Evolutionary conservation across 30 jellyfish, hydroid and myxozoan genomes (phyloP).

Genomic region (Rhopilema esculentum): DNA sequence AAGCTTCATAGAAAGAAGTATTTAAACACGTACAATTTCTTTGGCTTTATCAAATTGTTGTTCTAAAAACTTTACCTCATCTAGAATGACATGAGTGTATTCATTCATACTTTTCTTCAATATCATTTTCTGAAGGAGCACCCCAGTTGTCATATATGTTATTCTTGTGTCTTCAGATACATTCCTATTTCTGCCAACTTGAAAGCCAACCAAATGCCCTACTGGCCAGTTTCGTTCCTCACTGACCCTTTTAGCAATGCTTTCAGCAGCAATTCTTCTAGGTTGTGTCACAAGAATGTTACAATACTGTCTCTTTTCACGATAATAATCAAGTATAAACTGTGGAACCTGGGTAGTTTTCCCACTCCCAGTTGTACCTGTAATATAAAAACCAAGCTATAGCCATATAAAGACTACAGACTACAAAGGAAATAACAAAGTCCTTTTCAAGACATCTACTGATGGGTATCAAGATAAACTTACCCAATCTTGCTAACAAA

Average conservation of each 20-base stretch:
- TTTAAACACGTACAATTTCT: neutral
- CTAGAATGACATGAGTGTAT: conserved; percentile 94
- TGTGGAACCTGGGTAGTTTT: conserved; percentile 99
- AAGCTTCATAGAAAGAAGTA: no score
- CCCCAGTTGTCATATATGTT: conserved; percentile 98
- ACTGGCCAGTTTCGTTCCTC: conserved; percentile 95
- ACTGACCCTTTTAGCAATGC: conserved; percentile 93
- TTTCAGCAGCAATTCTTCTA: conserved; percentile 96
- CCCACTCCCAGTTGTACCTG: conserved; percentile 99
- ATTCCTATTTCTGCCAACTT: conserved; percentile 85
- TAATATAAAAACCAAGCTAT: neutral
- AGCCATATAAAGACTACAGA: neutral
- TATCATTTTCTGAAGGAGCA: conserved; percentile 82
- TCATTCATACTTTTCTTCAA: conserved; percentile 77
- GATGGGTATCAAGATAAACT: no score
- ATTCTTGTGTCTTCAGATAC: conserved; percentile 96
- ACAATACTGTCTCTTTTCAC: conserved; percentile 78
- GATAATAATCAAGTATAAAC: conserved; percentile 86
- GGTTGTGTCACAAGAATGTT: conserved; percentile 99
- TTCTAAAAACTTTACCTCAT: conserved; percentile 80
- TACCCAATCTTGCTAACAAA: no score
- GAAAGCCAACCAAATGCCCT: conserved; percentile 96
- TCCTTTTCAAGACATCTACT: neutral
- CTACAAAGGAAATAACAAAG: neutral
- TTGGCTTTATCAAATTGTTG: neutral